phyloP scores from a whole-genome alignment of 1,140 invertebrate genomes.

The Pseudoatta argentina region DNA sequence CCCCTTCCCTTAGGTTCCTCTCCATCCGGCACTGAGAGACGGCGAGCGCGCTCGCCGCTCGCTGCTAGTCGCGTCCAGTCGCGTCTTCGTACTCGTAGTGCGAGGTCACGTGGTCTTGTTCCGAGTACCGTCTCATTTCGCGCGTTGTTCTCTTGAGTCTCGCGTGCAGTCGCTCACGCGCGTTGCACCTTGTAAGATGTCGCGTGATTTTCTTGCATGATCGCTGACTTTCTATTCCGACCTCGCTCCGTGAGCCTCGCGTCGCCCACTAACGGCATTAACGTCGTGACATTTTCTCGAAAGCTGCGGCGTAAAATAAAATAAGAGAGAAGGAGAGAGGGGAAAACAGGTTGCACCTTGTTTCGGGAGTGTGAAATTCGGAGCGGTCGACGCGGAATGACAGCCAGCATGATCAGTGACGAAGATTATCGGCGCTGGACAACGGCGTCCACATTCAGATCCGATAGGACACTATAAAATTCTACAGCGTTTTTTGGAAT shows the following conservation, averaged over 20 bases:
- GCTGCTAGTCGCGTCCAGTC: conserved; percentile 69
- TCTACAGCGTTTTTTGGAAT: background rate
- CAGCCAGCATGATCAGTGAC: conserved; percentile 34
- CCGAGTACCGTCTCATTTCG: background rate
- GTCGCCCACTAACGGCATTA: background rate
- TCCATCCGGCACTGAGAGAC: conserved; percentile 22
- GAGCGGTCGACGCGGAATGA: conserved; percentile 10
- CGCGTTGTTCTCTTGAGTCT: background rate
- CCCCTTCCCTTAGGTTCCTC: background rate
- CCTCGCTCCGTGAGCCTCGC: conserved; percentile 68
- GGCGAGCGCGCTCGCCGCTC: conserved; percentile 66
- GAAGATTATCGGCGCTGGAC: background rate
- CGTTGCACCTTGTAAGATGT: conserved; percentile 4
- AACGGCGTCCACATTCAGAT: background rate
- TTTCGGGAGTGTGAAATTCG: conserved; percentile 5
- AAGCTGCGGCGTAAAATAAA: background rate
- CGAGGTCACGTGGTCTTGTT: conserved; percentile 8
- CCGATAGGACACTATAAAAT: background rate
- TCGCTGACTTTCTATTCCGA: conserved; percentile 80
- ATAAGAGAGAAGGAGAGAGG: background rate
- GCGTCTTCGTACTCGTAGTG: conserved; percentile 76
- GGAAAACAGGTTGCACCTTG: background rate
- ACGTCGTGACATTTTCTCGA: background rate
- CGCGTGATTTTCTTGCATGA: background rate
- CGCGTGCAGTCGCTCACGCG: conserved; percentile 51